Evolutionary conservation across 37 sponge, comb jelly and placozoan species (phyloP).

Genomic region (Chondrosia reniformis): DNA sequence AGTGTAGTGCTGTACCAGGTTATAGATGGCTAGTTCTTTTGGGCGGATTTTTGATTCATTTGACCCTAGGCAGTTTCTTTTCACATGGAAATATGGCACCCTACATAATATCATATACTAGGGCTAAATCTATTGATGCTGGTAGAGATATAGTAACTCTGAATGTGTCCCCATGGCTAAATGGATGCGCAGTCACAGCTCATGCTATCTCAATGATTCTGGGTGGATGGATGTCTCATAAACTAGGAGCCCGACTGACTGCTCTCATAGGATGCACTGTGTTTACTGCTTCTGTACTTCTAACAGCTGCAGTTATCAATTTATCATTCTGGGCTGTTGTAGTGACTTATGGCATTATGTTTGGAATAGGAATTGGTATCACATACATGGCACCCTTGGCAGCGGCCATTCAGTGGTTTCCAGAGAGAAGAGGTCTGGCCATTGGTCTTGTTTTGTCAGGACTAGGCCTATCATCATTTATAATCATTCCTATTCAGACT

Average conservation of each 20-base stretch:
- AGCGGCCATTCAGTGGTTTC: conserved; percentile 81
- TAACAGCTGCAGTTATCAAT: conserved; percentile 50
- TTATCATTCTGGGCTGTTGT: conserved; percentile 61
- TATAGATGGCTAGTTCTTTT: conserved; percentile 53
- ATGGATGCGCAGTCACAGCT: conserved; percentile 43
- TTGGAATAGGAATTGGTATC: conserved; percentile 79
- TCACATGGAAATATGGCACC: conserved; percentile 84
- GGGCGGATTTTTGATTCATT: conserved; percentile 67
- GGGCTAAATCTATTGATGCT: background rate
- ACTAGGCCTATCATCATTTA: conserved; percentile 71
- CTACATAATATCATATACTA: conserved; percentile 84
- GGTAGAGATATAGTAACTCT: background rate
- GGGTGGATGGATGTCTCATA: conserved; percentile 74
- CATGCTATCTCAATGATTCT: conserved; percentile 71
- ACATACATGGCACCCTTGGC: conserved; percentile 70
- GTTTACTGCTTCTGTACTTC: conserved; percentile 49
- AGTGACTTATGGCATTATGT: conserved; percentile 79
- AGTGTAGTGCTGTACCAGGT: no score
- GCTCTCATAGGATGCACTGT: conserved; percentile 62
- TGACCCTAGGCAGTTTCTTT: conserved; percentile 78
- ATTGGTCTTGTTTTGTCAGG: conserved; percentile 84
- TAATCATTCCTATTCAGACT: conserved; percentile 77
- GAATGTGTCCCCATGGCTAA: conserved; percentile 54
- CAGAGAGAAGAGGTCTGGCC: conserved; percentile 70
- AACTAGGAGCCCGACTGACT: conserved; percentile 65